Evolutionary conservation across 2,797 vertebrate species (phyloP), one percentile per base, ranked within the genome.

Genomic region (Artibeus lituratus): DNA sequence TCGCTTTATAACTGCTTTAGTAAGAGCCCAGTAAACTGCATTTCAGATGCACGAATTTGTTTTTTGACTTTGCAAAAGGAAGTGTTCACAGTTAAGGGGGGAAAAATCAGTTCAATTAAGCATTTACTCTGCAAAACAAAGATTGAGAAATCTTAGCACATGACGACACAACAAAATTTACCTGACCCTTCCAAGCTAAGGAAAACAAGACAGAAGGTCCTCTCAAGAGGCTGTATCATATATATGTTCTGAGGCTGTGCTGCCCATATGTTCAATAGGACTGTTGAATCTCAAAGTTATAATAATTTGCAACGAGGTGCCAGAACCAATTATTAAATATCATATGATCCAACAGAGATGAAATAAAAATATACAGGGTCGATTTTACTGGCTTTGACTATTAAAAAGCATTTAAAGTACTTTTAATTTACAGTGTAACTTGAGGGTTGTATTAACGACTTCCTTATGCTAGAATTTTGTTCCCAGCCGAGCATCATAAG

Each of bases 311-410:
- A 98, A 96, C 88, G 95, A 99, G 98, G 98, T 98, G 98, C 98
- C 98, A 99, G 98, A 98, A 98, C 98, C 98, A 99, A 98, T 99
- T 99, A 98, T 99, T 98, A 98, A 98, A 99, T 99, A 98, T 99
- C 98, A 98, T 98, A 98, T 98, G 98, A 98, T 99, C 98, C 98
- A 98, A 98, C 98, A 98, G 98, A 98, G 98, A 98, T 98, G 98
- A 98, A 98, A 98, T 98, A 98, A 99, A 99, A 99, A 98, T 98
- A 98, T 98, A 98, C 98, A 98, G 98, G 98, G 98, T 99, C 98
- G 98, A 98, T 98, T 98, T 98, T 98, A 98, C 98, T 98, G 98
- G 98, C 98, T 98, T 98, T 98, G 97, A 97, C 95, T 98, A 96
- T 97, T 98, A 97, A 80, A 98, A 98, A 96, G 96, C 98, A 97